Conservation (phyloP, 2,888 invertebrate genomes). For the Sclerodermus sp. region DNA sequence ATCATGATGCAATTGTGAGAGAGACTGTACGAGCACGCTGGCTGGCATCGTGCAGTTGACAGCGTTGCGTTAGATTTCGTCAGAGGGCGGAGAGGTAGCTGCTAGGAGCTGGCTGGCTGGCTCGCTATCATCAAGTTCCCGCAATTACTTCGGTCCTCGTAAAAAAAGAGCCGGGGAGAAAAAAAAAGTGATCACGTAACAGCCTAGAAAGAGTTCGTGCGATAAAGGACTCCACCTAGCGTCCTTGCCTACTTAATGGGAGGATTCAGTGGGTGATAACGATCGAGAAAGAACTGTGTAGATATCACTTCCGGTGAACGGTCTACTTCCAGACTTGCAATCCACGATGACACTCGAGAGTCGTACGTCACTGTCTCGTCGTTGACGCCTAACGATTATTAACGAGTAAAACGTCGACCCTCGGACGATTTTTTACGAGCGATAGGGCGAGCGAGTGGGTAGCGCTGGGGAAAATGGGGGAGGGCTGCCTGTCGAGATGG, state of each 20-base stretch:
- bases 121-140: no score
- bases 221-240: background rate
- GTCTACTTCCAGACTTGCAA: background rate
- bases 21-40: no score
- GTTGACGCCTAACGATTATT: conserved; percentile 33
- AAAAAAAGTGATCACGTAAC: no score
- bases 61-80: no score
- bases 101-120: no score
- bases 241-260: background rate
- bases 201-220: no score
- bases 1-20: no score
- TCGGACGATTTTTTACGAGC: conserved; percentile 9
- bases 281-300: background rate
- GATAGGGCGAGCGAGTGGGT: conserved; percentile 1
- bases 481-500: no score
- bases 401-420: conserved; percentile 19
- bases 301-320: conserved; percentile 19
- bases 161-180: no score
- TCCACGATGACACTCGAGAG: background rate
- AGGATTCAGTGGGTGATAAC: background rate
- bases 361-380: conserved; percentile 24
- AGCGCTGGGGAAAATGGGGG: background rate
- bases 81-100: no score
- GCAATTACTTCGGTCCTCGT: no score
- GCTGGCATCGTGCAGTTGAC: no score